Conservation (phyloP, 2,113 vertebrate species). For the Tor tambroides region DNA sequence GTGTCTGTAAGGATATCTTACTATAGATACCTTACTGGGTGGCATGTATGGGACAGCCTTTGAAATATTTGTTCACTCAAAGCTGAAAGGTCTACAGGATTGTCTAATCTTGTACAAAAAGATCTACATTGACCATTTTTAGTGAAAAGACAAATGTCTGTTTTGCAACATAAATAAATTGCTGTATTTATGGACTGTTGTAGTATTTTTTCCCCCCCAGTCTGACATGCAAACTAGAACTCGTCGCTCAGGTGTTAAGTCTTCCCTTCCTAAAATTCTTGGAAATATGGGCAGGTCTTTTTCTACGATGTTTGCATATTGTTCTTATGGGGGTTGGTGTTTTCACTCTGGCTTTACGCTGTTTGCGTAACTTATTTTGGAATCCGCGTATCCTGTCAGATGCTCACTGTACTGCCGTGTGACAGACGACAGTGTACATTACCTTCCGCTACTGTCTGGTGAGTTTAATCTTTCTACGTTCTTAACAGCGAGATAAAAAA, state of each 20-base stretch:
- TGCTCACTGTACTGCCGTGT: background rate
- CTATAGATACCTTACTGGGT: no score
- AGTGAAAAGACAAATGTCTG: background rate
- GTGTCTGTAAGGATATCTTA: background rate
- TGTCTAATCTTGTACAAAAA: constrained; percentile 15
- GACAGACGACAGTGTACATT: background rate
- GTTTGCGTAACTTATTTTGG: background rate
- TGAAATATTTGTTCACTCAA: background rate
- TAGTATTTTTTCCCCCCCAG: background rate
- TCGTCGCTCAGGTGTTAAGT: background rate
- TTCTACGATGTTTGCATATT: background rate
- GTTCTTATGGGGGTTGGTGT: background rate
- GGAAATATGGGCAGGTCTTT: background rate
- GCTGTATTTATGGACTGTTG: background rate
- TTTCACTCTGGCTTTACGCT: background rate
- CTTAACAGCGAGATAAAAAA: background rate
- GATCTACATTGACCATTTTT: background rate
- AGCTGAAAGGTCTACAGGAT: background rate
- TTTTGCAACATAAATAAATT: background rate
- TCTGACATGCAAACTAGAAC: constrained; percentile 7
- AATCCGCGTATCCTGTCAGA: constrained; percentile 1
- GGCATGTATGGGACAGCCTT: background rate
- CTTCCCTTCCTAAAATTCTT: background rate
- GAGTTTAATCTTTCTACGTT: background rate
- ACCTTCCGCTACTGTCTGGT: background rate